These are phyloP conservation scores for Geotrypetes seraphini DNA, from an alignment of 2,797 vertebrate genomes.

Conservation along the genomic window DNA sequence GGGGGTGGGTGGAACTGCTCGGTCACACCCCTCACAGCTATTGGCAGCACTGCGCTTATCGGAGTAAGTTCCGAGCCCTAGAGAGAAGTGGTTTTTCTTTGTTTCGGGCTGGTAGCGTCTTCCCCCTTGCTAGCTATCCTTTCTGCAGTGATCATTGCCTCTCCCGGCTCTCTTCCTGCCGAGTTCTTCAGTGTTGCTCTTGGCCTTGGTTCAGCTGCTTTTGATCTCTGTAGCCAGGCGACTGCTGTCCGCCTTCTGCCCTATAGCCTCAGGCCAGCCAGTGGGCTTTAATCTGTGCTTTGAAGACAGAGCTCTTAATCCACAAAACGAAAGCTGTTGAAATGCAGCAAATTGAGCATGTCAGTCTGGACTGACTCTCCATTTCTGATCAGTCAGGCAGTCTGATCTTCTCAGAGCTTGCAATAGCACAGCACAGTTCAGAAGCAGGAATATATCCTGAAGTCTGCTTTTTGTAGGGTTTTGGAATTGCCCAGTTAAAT, in stretches of 20 bases:
- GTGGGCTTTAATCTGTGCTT: background rate
- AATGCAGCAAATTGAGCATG: background rate
- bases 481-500: too few species aligned
- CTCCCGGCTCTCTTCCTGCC: too few species aligned
- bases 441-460: too few species aligned
- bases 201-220: constrained; percentile 5
- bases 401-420: too few species aligned
- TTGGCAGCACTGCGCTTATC: too few species aligned
- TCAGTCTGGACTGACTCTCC: background rate
- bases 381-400: background rate
- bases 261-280: background rate
- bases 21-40: too few species aligned
- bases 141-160: fast-evolving
- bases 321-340: fast-evolving
- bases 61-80: too few species aligned
- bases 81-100: too few species aligned
- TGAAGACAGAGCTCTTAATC: background rate
- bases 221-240: fast-evolving
- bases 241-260: background rate
- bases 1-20: too few species aligned
- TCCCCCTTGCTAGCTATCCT: fast-evolving
- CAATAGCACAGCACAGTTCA: too few species aligned
- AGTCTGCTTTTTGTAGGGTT: too few species aligned
- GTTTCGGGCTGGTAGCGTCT: background rate
- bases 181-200: too few species aligned